Evolutionary conservation across 2,797 vertebrate genomes (phyloP).

Genomic region (Amniataba percoides): DNA sequence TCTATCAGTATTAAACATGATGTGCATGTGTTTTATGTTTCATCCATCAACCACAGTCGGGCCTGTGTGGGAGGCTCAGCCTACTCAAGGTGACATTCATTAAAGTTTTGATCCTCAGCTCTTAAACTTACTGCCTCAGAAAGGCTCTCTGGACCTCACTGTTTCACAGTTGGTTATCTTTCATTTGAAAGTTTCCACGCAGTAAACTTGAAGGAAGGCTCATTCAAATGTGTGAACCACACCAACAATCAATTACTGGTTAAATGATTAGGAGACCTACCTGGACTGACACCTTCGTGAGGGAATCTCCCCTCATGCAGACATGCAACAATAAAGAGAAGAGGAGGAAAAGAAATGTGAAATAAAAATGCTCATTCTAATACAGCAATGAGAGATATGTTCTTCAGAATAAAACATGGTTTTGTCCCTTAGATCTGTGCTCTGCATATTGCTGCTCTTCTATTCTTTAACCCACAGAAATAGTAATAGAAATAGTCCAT

Average conservation of each 20-base stretch:
- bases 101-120: slow-evolving; percentile 15
- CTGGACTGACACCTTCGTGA: background rate
- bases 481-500: background rate
- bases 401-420: background rate
- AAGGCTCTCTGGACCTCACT: fast-evolving
- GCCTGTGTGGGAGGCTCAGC: slow-evolving; percentile 14
- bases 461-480: background rate
- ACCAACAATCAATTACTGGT: background rate
- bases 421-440: background rate
- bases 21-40: background rate
- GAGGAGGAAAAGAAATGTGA: background rate
- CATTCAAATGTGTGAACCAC: background rate
- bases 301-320: background rate
- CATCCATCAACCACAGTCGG: background rate
- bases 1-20: background rate
- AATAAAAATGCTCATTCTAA: background rate
- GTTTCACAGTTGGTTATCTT: background rate
- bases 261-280: background rate
- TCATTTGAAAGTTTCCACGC: background rate
- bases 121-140: background rate
- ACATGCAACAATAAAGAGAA: too few species aligned
- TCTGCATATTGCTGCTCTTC: background rate
- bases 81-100: slow-evolving; percentile 60
- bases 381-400: too few species aligned
- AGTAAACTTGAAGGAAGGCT: background rate